Evolutionary conservation across 2,113 vertebrate species (phyloP).

Genomic region (Camelus dromedarius): DNA sequence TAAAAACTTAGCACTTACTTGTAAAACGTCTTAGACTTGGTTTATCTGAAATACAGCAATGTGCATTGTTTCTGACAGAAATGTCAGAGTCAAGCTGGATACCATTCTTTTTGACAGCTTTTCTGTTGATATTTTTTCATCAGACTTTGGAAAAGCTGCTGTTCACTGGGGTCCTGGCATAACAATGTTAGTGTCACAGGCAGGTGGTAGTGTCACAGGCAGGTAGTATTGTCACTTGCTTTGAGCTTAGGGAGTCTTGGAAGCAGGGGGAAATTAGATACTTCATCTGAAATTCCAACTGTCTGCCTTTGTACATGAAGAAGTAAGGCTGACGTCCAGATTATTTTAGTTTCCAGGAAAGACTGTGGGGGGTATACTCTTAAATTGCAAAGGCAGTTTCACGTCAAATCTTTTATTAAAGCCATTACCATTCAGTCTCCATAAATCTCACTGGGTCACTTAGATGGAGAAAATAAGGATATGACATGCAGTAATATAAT

Average conservation of each 20-base stretch:
- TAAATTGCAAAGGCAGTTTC: conserved; percentile 22
- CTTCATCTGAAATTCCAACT: neutral
- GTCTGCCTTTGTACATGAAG: neutral
- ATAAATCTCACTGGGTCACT: conserved; percentile 39
- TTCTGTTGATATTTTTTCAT: neutral
- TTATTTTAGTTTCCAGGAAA: conserved; percentile 45
- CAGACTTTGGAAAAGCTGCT: neutral
- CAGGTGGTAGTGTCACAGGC: neutral
- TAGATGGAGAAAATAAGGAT: neutral
- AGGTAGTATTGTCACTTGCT: neutral
- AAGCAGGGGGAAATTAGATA: neutral
- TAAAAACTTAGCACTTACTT: neutral
- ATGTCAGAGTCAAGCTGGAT: neutral
- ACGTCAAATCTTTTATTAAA: conserved; percentile 49
- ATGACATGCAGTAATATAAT: neutral
- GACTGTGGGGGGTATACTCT: neutral
- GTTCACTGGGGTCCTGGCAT: neutral
- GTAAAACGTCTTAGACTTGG: neutral
- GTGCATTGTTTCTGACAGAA: neutral
- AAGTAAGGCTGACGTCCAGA: neutral
- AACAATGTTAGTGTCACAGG: neutral
- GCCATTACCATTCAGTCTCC: neutral
- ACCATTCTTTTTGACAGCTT: neutral
- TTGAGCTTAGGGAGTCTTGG: neutral
- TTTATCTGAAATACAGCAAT: neutral